Base-by-base conservation (phyloP, 2,113 vertebrate genomes). In the Geothlypis trichas region DNA sequence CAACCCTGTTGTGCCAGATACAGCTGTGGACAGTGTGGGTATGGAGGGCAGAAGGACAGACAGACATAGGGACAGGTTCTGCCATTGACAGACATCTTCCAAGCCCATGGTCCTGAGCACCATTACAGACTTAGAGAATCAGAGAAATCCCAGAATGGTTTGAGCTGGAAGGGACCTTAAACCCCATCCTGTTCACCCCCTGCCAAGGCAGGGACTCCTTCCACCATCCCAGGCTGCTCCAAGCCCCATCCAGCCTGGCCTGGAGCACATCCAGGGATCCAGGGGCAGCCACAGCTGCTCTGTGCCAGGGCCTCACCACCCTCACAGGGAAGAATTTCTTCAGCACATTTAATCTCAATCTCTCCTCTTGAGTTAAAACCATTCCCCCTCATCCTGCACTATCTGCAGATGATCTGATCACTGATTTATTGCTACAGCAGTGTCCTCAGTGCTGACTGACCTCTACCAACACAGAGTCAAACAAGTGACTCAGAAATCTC, bases 211-310 rank as follows among this genome's bases (percentile, higher is more conserved):
- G 55, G n/a, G n/a, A 47, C 14, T 12, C 8, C 30, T 76, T 27
- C n/a, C 63, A 31, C 2, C 2, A 0, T 2, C 3, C 41, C 79
- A 76, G 55, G 26, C 0, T 54, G 30, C 21, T 76, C n/a, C 54
- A 39, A 82, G 9, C 44, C 24, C 23, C 0, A 0, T 67, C 47
- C 63, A 62, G 0, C 4, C 30, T 31, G 46, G 16, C 11, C 54
- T 68, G 0, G 62, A 0, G 4, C 71, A 47, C 8, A 42, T 0
- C 39, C 63, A 83, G 71, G 54, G 55, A 35, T 27, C 28, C 65
- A 58, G 71, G 46, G 17, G 21, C 62, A 83, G 54, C 71, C 62
- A 27, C 71, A 83, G 62, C 24, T 39, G 0, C 62, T 68, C 1
- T 69, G 46, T 22, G 33, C 55, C 55, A 68, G 24, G 33, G 39